Conservation (phyloP, 2,797 vertebrate species). For the Sylvilagus floridanus region DNA sequence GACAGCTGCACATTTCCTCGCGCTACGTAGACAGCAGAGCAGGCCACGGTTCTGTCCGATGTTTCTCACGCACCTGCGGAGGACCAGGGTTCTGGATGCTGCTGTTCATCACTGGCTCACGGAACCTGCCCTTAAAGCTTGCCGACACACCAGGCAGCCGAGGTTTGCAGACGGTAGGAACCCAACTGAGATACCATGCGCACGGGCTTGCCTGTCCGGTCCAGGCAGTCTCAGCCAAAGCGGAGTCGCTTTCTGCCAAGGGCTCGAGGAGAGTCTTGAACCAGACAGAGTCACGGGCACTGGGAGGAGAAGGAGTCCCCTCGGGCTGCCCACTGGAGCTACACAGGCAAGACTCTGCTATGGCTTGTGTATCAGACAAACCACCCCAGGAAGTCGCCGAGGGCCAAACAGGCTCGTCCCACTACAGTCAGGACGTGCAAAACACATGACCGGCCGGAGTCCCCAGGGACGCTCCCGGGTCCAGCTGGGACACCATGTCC, state of each 20-base stretch:
- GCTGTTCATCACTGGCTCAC: background rate
- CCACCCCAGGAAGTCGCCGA: constrained; percentile 39
- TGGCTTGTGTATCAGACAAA: constrained; percentile 37
- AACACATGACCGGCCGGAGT: constrained; percentile 59
- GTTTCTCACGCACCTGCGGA: background rate
- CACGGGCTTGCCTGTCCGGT: background rate
- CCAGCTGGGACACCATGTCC: constrained; percentile 47
- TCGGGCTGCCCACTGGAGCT: too few species aligned
- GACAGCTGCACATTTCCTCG: background rate
- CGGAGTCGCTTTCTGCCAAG: background rate
- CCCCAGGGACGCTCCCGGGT: constrained; percentile 39
- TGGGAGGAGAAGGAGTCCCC: background rate
- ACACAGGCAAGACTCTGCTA: background rate
- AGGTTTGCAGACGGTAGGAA: background rate
- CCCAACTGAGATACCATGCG: background rate
- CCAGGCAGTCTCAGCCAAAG: background rate
- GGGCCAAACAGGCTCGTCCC: constrained; percentile 65
- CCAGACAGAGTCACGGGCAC: background rate
- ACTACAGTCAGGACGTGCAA: constrained; percentile 67
- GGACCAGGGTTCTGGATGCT: background rate
- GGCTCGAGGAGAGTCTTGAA: background rate
- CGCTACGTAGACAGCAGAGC: background rate
- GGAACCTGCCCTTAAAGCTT: background rate
- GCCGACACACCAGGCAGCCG: background rate
- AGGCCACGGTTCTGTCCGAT: background rate